These are phyloP conservation scores for Porites lobata DNA, from an alignment of 92 coral and sea anemone genomes.

Conservation along the genomic window DNA sequence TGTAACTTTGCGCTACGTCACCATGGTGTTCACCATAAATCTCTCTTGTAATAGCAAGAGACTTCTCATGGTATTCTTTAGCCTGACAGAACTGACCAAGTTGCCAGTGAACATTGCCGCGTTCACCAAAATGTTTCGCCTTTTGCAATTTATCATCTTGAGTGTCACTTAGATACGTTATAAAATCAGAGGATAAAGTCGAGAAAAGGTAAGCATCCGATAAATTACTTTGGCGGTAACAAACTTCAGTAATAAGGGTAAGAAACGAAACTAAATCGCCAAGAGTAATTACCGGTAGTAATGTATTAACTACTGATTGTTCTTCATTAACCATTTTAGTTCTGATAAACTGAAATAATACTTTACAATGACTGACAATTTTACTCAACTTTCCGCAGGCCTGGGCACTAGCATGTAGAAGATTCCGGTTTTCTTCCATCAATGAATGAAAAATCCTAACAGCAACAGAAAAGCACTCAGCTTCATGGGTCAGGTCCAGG, in stretches of 20 bases:
- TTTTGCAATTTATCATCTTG: not conserved
- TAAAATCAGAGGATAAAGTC: not conserved
- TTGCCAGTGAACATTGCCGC: too few species aligned
- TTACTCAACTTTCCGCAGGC: not conserved
- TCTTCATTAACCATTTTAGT: not conserved
- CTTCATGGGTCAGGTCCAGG: too few species aligned
- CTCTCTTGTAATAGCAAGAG: too few species aligned
- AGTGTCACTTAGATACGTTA: not conserved
- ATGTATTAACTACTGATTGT: too few species aligned
- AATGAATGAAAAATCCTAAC: too few species aligned
- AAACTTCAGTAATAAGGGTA: not conserved
- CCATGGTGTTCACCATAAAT: not conserved
- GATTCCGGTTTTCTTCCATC: fast-evolving
- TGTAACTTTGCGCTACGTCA: too few species aligned
- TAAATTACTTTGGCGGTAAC: not conserved
- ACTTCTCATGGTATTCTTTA: too few species aligned
- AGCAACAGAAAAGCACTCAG: too few species aligned
- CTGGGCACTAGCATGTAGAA: not conserved
- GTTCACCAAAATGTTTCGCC: not conserved
- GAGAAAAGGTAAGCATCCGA: not conserved
- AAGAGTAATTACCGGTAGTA: not conserved
- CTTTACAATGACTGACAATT: not conserved
- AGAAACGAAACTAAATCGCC: not conserved
- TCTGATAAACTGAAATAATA: not conserved
- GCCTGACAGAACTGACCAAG: too few species aligned